Conservation (phyloP, 2,113 vertebrate genomes). For the Epinephelus moara region DNA sequence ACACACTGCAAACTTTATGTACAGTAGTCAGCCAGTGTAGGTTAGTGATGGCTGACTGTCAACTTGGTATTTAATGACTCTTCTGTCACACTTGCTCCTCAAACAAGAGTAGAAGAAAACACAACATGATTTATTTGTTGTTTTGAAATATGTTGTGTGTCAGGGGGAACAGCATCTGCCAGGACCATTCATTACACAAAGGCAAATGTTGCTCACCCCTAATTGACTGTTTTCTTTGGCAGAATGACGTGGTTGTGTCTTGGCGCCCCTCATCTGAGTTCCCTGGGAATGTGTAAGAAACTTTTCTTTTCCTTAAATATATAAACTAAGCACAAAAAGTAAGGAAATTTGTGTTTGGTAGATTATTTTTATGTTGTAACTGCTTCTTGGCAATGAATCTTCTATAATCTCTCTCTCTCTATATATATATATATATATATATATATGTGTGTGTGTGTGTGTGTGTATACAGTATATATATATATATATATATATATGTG, state of each 20-base stretch:
- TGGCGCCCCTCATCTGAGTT: conserved; percentile 95
- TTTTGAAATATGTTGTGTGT: neutral
- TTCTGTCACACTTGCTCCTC: neutral
- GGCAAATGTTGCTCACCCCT: neutral
- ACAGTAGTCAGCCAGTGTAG: neutral
- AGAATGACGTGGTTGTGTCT: conserved; percentile 90
- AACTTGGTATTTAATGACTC: neutral
- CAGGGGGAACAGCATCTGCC: neutral
- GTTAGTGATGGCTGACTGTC: neutral
- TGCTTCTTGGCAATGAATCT: no score
- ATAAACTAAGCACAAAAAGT: no score
- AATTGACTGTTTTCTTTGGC: conserved; percentile 45
- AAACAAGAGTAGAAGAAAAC: neutral
- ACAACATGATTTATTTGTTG: no score
- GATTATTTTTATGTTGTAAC: no score
- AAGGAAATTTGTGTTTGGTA: no score
- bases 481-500: no score
- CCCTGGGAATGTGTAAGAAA: conserved; percentile 91
- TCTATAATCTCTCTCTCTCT: no score
- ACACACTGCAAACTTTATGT: neutral
- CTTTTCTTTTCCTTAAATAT: neutral
- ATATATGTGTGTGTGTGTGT: no score
- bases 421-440: no score
- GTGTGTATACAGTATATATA: no score
- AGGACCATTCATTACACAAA: neutral